Conservation (phyloP, 2,888 invertebrate species). For the Protonemura montana region DNA sequence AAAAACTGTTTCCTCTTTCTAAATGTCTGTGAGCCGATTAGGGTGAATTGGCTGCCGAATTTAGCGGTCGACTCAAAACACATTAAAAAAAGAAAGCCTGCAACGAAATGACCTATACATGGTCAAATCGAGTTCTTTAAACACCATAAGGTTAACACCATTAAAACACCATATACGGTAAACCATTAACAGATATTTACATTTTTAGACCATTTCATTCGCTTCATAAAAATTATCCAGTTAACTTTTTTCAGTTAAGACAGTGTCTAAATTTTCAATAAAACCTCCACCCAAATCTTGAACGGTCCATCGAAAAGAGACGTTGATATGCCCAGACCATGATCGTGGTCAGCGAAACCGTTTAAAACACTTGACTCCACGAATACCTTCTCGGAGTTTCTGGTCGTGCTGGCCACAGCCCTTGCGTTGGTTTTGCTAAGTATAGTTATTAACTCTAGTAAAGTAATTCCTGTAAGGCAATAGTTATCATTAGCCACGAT, state of each 20-base stretch:
- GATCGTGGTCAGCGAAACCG: background rate
- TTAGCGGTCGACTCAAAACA: background rate
- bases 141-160: background rate
- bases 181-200: background rate
- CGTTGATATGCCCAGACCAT: background rate
- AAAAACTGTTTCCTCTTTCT: too few species aligned
- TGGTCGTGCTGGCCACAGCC: background rate
- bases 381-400: background rate
- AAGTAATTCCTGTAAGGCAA: slow-evolving; percentile 12
- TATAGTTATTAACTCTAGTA: background rate
- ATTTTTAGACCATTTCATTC: background rate
- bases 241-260: background rate
- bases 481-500: background rate
- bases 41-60: background rate
- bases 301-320: background rate
- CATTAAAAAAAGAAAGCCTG: too few species aligned
- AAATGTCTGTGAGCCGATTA: too few species aligned
- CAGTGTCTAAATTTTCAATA: background rate
- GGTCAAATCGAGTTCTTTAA: background rate
- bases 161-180: background rate
- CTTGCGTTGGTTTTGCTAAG: background rate
- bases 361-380: slow-evolving; percentile 12
- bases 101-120: too few species aligned
- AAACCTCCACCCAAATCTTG: background rate
- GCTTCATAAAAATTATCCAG: slow-evolving; percentile 7